Conservation (phyloP, 2,797 vertebrate genomes). For the Gallirallus australis region DNA sequence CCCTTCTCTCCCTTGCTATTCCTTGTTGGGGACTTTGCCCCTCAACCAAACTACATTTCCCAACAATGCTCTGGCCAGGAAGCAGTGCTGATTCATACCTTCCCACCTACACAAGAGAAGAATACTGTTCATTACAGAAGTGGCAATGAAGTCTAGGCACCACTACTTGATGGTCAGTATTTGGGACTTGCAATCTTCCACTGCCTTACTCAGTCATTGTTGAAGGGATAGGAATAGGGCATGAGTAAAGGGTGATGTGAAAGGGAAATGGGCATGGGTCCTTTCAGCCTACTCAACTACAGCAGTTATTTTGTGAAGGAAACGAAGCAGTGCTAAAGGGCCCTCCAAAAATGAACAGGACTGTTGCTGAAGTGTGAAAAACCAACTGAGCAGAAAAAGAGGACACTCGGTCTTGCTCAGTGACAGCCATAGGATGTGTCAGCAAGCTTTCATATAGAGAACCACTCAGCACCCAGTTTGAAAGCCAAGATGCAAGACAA, state of each 20-base stretch:
- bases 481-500: background rate
- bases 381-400: background rate
- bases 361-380: background rate
- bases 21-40: background rate
- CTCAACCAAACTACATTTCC: background rate
- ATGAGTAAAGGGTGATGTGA: background rate
- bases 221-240: background rate
- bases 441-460: background rate
- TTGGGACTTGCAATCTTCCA: background rate
- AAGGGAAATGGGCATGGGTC: background rate
- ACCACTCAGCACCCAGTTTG: background rate
- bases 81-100: background rate
- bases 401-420: background rate
- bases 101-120: accelerated
- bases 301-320: background rate
- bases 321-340: background rate
- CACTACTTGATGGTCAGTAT: background rate
- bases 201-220: background rate
- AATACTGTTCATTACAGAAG: background rate
- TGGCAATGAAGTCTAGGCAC: background rate
- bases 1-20: accelerated
- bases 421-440: background rate
- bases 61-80: background rate
- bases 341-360: constrained; percentile 4
- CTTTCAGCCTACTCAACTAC: background rate